Evolutionary conservation across 2,888 invertebrate species (phyloP), one percentile per base, ranked within the genome.

Genomic region (Nyleta sp.): DNA sequence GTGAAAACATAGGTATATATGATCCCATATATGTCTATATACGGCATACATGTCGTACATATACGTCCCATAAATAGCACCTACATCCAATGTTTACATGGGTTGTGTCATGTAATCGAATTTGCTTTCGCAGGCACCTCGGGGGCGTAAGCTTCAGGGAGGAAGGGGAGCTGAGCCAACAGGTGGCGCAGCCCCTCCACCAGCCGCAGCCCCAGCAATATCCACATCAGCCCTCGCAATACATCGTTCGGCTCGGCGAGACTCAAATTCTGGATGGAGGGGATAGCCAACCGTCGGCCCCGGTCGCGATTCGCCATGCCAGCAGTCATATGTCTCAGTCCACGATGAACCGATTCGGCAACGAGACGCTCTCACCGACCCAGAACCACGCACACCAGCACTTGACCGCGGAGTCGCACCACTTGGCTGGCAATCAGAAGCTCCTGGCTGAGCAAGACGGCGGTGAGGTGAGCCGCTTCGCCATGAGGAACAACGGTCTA

Each of bases 271-370:
- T 82, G 55, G 86, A 86, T 83, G 87, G 90, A 83, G 90, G 90
- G 90, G 90, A 88, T 88, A 89, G 82, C 84, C 84, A 83, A 28
- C 18, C 60, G 38, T 86, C 87, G 80, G 86, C 85, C 82, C 84
- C 85, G 80, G 60, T 84, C 82, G 86, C 88, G 81, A 88, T 86
- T 86, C 87, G 86, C 83, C 87, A 86, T 75, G 80, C 80, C 79
- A 83, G 52, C 87, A 90, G 89, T 90, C 88, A 90, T 87, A 87
- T 89, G 87, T 86, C 85, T 85, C 87, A 86, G 85, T 87, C 87
- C 80, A 89, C 88, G 85, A 90, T 90, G 90, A 87, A 88, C 82
- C 89, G 88, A 81, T 90, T 88, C 87, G 84, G 83, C 60, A 84
- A 81, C 48, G 90, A 88, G 79, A 83, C 87, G 84, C 88, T 90